Base-by-base conservation (phyloP, 2,797 vertebrate genomes). In the Picus viridis region DNA sequence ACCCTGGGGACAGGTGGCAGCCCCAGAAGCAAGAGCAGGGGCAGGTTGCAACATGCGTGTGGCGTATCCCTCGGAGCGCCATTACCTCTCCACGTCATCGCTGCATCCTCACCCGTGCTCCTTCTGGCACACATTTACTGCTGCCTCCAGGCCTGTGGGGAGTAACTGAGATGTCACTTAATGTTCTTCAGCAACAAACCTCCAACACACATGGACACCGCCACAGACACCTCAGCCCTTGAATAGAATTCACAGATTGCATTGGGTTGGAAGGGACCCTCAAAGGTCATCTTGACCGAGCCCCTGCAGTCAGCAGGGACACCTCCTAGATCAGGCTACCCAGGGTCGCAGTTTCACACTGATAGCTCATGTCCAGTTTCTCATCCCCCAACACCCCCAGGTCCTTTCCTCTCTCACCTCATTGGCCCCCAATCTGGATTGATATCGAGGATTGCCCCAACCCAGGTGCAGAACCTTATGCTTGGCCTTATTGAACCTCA, bases 31-130 rank as follows among this genome's bases (percentile, higher is more conserved):
- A 98, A 96, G 92, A 94, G 72, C 29, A n/a, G 87, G 73, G 8
- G 30, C 36, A 71, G 94, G 83, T 97, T 97, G 97, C 98, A 97
- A 85, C 97, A 97, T 96, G 86, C 80, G 65, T 64, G 80, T 77
- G 6, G 5, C 20, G 22, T 81, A n/a, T 86, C 88, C 97, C 96
- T 90, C 43, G 3, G 94, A 87, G 96, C 91, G 34, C 27, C 17
- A 5, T 19, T 51, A 47, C 41, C 8, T 36, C 54, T 22, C 51
- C 75, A 12, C 11, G 2, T 47, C 80, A 72, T 71, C 43, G 88
- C 88, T 45, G 79, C 34, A 36, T 77, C 84, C 89, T 88, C 95
- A 69, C 69, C 96, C 90, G 80, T 67, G 79, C 85, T 74, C 90
- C 45, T 73, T 95, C 92, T 86, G 78, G 49, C 65, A 57, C 61